Percentiles rank a stretch among this genome's conserved stretches.
Conservation (phyloP, 2,113 vertebrate genomes). For the Ictalurus punctatus region DNA sequence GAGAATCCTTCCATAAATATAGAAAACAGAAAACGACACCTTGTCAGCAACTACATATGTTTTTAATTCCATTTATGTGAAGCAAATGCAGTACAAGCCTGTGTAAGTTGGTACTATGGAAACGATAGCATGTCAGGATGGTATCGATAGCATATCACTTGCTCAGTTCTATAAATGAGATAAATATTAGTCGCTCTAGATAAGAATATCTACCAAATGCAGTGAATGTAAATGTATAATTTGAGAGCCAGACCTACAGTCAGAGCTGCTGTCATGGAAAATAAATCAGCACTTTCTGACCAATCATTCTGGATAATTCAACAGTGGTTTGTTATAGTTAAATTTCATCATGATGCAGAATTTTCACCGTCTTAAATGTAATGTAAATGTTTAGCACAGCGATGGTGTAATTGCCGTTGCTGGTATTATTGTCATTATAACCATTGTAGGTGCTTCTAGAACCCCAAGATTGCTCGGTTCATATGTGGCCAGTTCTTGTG, state of each 20-base stretch:
- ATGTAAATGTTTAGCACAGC: neutral
- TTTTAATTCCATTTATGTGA: neutral
- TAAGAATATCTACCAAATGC: neutral
- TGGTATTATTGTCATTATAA: neutral
- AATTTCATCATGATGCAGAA: neutral
- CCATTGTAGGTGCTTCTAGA: neutral
- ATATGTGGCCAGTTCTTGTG: neutral
- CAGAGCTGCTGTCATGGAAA: neutral
- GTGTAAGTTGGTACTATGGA: neutral
- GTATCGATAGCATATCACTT: no score
- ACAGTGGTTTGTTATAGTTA: neutral
- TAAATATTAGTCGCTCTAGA: neutral
- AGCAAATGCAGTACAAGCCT: neutral
- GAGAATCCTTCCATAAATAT: neutral
- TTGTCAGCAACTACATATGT: neutral
- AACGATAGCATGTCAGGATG: neutral
- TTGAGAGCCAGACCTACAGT: neutral
- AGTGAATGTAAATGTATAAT: neutral
- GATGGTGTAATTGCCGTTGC: neutral
- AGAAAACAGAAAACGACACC: neutral
- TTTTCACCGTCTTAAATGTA: neutral
- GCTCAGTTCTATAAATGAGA: neutral
- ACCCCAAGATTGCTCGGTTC: neutral
- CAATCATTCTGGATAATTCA: neutral
- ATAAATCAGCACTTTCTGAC: neutral